Evolutionary conservation across 2,113 vertebrate species (phyloP), one percentile per base, ranked within the genome.

Genomic region (Camelus bactrianus): DNA sequence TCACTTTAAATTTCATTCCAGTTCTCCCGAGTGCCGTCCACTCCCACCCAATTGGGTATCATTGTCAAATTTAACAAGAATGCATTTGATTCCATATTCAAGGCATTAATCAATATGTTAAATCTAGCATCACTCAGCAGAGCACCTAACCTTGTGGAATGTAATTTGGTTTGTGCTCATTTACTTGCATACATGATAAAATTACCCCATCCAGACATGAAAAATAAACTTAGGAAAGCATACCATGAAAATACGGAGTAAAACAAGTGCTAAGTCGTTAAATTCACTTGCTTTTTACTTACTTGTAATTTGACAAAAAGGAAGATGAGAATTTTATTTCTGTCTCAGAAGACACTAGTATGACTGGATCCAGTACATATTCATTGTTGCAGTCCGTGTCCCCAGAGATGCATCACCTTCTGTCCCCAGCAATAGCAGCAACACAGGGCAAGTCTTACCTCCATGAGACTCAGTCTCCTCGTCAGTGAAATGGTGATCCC

Each of bases 181-280:
- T 94, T 92, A 97, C 93, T 97, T 97, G 67, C 86, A 96, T 92
- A 88, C 82, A 89, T 96, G 70, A 86, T 97, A 94, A 89, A 95
- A 93, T 97, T 65, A 92, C 67, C 62, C 92, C 50, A 67, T 82
- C 72, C 1, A 5, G 88, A 82, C 54, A 50, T 89, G 89, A 81
- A 94, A 92, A 96, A 80, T 73, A 95, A 92, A 91, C 90, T 89
- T 85, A 88, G 50, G 67, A 96, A 94, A 94, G 20, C 20, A 62
- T 77, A 73, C 58, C n/a, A 50, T 65, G 42, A 67, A 91, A 96
- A 87, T 83, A 26, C 32, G 72, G 70, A 12, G 32, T 86, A 72
- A 92, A 93, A 64, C 10, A 82, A 62, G 50, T 26, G 62, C 9
- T 28, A 69, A 85, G 52, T 73, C 92, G 70, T 75, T 82, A 62